These are phyloP conservation scores for Lasioglossum morio DNA, from an alignment of 2,888 invertebrate genomes.

Conservation along the genomic window DNA sequence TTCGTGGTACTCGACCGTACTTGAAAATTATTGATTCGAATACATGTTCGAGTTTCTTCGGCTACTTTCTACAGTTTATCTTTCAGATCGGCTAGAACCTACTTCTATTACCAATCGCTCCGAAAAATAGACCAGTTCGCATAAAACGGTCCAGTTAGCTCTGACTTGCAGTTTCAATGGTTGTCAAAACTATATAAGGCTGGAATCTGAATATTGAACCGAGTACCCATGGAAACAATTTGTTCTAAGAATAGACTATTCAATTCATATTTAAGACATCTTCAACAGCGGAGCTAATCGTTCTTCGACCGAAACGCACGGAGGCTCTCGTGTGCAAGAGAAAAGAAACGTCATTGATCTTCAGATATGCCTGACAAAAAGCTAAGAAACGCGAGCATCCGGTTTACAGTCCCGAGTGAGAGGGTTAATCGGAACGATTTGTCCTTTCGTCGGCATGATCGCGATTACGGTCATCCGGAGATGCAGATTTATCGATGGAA, in stretches of 20 bases:
- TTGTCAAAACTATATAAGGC: neutral
- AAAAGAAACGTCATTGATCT: slow-evolving; percentile 8
- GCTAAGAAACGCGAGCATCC: neutral
- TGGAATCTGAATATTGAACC: neutral
- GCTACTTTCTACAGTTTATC: neutral
- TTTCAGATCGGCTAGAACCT: neutral
- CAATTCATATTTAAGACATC: neutral
- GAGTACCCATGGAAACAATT: too few species aligned
- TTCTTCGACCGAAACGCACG: neutral
- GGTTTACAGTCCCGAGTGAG: neutral
- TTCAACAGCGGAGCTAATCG: neutral
- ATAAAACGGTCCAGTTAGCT: neutral
- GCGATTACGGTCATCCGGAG: slow-evolving; percentile 49
- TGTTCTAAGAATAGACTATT: neutral
- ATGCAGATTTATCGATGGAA: slow-evolving; percentile 63
- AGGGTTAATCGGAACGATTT: slow-evolving; percentile 61
- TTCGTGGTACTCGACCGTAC: neutral
- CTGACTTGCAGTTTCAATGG: neutral
- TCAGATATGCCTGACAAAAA: neutral
- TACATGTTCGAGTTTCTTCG: neutral
- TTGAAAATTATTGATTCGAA: neutral
- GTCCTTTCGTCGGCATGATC: slow-evolving; percentile 59
- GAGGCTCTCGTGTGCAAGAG: neutral
- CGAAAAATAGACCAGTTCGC: neutral
- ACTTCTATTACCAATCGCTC: neutral